A percentile compares a stretch with the other conserved stretches of the same genome.
Evolutionary conservation across 2,113 vertebrate species (phyloP).

Genomic region (Tetrao urogallus): DNA sequence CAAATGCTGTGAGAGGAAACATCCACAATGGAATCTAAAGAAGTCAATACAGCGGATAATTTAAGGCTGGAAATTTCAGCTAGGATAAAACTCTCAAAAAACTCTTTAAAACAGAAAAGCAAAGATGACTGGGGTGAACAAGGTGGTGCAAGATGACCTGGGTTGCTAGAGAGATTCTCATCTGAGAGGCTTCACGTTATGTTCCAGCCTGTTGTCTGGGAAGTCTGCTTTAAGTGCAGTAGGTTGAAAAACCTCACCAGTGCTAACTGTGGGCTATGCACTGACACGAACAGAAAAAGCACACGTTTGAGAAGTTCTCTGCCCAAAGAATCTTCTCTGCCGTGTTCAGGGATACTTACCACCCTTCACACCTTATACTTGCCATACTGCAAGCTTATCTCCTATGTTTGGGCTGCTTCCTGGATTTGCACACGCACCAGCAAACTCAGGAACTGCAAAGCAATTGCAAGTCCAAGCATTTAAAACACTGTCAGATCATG

Average conservation of each 20-base stretch:
- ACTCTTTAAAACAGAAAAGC: background rate
- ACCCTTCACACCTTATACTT: background rate
- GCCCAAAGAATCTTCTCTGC: background rate
- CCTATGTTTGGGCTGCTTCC: background rate
- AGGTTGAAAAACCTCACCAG: background rate
- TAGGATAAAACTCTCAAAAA: background rate
- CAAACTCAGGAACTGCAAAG: background rate
- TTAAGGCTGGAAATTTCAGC: background rate
- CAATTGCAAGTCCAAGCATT: background rate
- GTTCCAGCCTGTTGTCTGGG: background rate
- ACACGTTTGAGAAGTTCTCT: background rate
- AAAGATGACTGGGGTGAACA: background rate
- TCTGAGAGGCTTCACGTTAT: background rate
- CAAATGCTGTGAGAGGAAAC: background rate
- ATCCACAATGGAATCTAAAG: background rate
- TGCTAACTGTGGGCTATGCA: background rate
- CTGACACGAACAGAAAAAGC: background rate
- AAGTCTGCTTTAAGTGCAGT: background rate
- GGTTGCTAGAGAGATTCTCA: too few species aligned
- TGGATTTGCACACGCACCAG: accelerated
- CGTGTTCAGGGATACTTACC: background rate
- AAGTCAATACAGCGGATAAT: background rate
- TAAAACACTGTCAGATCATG: background rate
- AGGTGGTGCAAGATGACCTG: background rate
- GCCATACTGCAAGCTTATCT: accelerated